Evolutionary conservation across 2,113 vertebrate genomes (phyloP), one percentile per base, ranked within the genome.

Genomic region (Scortum barcoo): DNA sequence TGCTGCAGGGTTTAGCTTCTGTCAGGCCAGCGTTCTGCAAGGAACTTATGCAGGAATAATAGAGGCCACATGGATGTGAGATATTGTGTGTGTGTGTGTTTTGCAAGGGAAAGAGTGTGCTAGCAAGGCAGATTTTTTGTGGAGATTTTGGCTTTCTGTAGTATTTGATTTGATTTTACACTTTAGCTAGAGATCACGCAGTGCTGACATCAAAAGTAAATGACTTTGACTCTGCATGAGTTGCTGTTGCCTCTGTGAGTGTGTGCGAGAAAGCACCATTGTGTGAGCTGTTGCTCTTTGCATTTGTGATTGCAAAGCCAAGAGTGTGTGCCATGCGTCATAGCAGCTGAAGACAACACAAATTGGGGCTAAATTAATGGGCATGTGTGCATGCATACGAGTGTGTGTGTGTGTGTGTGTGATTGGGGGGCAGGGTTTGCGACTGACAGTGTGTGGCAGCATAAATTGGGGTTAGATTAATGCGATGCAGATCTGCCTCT

Each of bases 391-490:
- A 63, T 68, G 73, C 26, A 20, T 69, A 58, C 10, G 7, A 44
- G 72, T 74, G 75, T 71, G 76, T 76, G 78, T 53, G 60, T 68
- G 53, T 76, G 51, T 65, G 66, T 63, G 71, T 76, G 80, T 67
- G 79, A 73, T 46, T 81, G 68, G 62, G 87, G 86, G 83, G 87
- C 51, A 61, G 80, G 78, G 85, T 60, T 36, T 89, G 89, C 53
- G 20, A 74, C 83, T 92, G 92, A 90, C 91, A 93, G 87, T 92
- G 93, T 93, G 93, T 89, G 92, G 89, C 91, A 88, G 93, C 91
- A 93, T 94, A 94, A 94, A 94, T 94, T 93, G 92, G 90, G 91
- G 90, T 92, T 89, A 93, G 92, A 94, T 93, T 91, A 93, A 93
- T 93, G 91, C 62, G 69, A 91, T 93, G 91, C 91, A 93, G 88